Conservation (phyloP, 1,140 invertebrate species). For the Drosophila triauraria region DNA sequence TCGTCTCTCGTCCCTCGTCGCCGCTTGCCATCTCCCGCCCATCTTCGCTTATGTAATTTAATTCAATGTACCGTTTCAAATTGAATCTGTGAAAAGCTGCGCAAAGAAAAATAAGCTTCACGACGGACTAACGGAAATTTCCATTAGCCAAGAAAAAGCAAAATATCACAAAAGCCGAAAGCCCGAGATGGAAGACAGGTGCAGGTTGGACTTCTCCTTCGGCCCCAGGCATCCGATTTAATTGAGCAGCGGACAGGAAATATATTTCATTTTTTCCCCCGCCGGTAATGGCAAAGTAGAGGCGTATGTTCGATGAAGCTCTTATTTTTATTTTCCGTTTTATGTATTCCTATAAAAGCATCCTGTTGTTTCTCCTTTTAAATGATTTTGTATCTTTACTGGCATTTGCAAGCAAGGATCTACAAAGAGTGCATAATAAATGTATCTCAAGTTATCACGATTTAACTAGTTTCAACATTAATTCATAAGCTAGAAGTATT, state of each 20-base stretch:
- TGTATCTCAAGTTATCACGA: not conserved
- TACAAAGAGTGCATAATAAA: not conserved
- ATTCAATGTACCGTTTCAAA: constrained; percentile 83
- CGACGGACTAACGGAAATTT: constrained; percentile 69
- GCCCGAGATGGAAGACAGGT: constrained; percentile 35
- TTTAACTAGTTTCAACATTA: not conserved
- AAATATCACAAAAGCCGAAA: constrained; percentile 57
- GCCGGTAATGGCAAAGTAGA: constrained; percentile 3
- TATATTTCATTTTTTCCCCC: constrained; percentile 20
- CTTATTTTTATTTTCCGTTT: constrained; percentile 10
- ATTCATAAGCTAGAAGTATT: not conserved
- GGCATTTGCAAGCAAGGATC: not conserved
- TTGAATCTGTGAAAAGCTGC: constrained; percentile 78
- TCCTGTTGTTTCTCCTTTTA: not conserved
- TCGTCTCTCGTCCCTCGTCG: constrained; percentile 2
- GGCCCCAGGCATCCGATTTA: constrained; percentile 46
- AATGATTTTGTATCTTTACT: not conserved
- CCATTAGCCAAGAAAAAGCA: constrained; percentile 59
- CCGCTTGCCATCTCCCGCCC: constrained; percentile 14
- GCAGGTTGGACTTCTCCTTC: constrained; percentile 17
- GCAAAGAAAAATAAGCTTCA: constrained; percentile 70
- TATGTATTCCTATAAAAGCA: constrained; percentile 4
- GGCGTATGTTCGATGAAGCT: constrained; percentile 11
- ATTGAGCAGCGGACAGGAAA: constrained; percentile 72
- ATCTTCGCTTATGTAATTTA: constrained; percentile 72